Base-by-base conservation (phyloP, 2,888 invertebrate species). In the Bombylius discolor region DNA sequence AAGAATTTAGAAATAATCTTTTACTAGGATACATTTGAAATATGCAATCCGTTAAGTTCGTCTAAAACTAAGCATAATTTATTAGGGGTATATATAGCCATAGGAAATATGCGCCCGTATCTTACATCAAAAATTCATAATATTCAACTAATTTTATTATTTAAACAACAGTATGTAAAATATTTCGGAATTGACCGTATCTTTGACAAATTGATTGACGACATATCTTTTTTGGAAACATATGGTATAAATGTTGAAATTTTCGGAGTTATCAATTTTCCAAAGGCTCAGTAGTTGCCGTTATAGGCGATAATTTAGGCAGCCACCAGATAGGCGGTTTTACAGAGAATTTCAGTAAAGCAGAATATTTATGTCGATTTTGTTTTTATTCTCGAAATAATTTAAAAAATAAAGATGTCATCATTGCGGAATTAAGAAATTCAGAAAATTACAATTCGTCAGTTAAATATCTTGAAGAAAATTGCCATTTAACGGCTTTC, bases 311-410 rank as follows among this genome's bases (percentile, higher is more conserved):
- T 36, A 51, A 51, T 44, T 34, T 51, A 31, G 51, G 51, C 8
- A 51, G 51, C 45, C 51, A 45, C 33, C 51, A 51, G 33, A 44
- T 51, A 12, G 51, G 51, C 13, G 51, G 51, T 13, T 51, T 51
- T 45, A n/a, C 14, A 14, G 44, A 51, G 9, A 51, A 45, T 13
- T 51, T 45, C 31, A 45, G 45, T 34, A 49, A 55, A 55, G 36
- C 36, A 36, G 36, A 36, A 36, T 36, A 36, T 36, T 36, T 36
- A 8, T 36, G 36, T 36, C 36, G 36, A 36, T 36, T 36, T 36
- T 36, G 36, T 9, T 36, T 36, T 6, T 36, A 36, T 36, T 36
- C 36, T 36, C 36, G 36, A 3, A 8, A 36, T 9, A 36, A 36
- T 36, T 36, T 36, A 36, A 36, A 36, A 36, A 36, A 36, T 4